Evolutionary conservation across 2,113 vertebrate species (phyloP), one percentile per base, ranked within the genome.

Genomic region (Anarrhichthys ocellatus): DNA sequence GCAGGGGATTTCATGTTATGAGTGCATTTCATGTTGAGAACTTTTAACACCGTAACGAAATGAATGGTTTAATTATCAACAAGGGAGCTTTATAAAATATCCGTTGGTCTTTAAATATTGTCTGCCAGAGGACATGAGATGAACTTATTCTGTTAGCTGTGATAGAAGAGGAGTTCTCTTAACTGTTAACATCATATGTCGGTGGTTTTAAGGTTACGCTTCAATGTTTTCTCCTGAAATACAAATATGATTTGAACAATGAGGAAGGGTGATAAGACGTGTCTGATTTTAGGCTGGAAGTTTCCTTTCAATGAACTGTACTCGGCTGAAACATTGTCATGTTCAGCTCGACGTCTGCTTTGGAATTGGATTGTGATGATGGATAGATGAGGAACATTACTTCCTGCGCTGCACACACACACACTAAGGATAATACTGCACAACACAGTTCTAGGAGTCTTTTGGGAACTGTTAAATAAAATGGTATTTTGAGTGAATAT

Each of bases 281-380:
- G 46, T n/a, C 54, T 24, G 44, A 24, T 32, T 73, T 66, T 65
- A 22, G 7, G 15, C 54, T 71, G 18, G 38, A 59, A 36, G 42
- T 52, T 76, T 72, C 10, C 14, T 54, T 66, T 59, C 56, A 59
- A 67, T 59, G 20, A 70, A 44, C 36, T 36, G 50, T 2, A 20
- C 24, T 83, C 59, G 18, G 38, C 58, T 73, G 58, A 81, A 64
- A 69, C 24, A 50, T 22, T 32, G 54, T 59, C 59, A n/a, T 5
- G 36, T 63, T 46, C 29, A 1, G 48, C 9, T 54, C 24, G 8
- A 38, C 2, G 13, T 72, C 42, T 36, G 36, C 62, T n/a, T 22
- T 52, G 34, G 63, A 81, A 76, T 42, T 80, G 46, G 32, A 36
- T 80, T 69, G 66, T 65, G 38, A 61, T 78, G 78, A 83, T 40